Percentiles rank a stretch among this genome's conserved stretches.
Conservation (phyloP, 2,113 vertebrate genomes). For the Callopanchax toddi region DNA sequence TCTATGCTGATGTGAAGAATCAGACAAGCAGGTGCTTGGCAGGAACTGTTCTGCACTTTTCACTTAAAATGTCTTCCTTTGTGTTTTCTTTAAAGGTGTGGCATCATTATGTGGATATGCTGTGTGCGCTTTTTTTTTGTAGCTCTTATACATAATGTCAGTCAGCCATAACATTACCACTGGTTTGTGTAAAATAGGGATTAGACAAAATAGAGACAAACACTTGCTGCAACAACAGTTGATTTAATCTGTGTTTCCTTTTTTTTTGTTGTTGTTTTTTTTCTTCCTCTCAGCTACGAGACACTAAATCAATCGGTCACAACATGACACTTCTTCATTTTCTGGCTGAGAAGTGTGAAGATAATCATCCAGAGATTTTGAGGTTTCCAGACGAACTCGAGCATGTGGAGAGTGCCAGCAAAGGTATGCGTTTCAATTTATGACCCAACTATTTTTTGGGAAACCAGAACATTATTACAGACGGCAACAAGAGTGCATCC, state of each 20-base stretch:
- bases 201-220: background rate
- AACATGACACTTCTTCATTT: slow-evolving; percentile 93
- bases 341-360: slow-evolving; percentile 91
- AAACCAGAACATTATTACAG: background rate
- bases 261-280: too few relatives aligned
- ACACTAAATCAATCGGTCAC: slow-evolving; percentile 93
- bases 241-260: background rate
- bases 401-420: slow-evolving; percentile 93
- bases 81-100: slow-evolving; percentile 3
- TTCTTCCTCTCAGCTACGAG: slow-evolving; percentile 85
- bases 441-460: background rate
- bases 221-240: background rate
- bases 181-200: background rate
- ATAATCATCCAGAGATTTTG: slow-evolving; percentile 84
- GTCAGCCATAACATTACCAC: background rate
- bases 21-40: slow-evolving; percentile 24
- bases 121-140: background rate
- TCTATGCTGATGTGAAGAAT: slow-evolving; percentile 62
- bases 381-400: slow-evolving; percentile 93
- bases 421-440: slow-evolving; percentile 80
- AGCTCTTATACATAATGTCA: slow-evolving; percentile 4
- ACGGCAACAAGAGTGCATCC: background rate
- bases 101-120: background rate
- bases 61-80: slow-evolving; percentile 27
- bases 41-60: slow-evolving; percentile 22